phyloP scores from a whole-genome alignment of 2,888 invertebrate genomes.

The Melieria omissa region DNA sequence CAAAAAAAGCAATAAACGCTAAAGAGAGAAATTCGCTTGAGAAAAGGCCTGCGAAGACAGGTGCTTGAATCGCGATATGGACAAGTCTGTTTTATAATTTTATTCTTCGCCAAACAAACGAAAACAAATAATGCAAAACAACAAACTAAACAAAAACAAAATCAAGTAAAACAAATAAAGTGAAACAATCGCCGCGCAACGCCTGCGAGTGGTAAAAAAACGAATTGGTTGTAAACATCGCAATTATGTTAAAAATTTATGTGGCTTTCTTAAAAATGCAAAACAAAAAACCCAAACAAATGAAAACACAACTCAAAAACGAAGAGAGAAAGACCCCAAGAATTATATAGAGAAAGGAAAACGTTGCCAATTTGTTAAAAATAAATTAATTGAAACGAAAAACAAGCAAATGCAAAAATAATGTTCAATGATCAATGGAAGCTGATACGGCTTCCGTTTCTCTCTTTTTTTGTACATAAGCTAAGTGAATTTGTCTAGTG shows the following conservation, averaged over 20 bases:
- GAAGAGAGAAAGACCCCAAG: constrained; percentile 44
- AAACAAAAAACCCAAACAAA: constrained; percentile 13
- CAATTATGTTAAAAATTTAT: constrained; percentile 34
- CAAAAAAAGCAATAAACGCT: constrained; percentile 26
- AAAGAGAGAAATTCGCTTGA: constrained; percentile 10
- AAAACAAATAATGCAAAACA: constrained; percentile 14
- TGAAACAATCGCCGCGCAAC: constrained; percentile 36
- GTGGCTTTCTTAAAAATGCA: constrained; percentile 26
- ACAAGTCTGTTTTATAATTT: too few relatives aligned
- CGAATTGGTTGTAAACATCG: constrained; percentile 54
- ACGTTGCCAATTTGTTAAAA: constrained; percentile 13
- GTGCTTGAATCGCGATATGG: too few relatives aligned
- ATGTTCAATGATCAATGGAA: too few relatives aligned
- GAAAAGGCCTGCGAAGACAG: too few relatives aligned
- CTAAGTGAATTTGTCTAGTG: constrained; percentile 25
- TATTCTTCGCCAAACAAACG: not conserved
- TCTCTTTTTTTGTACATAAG: constrained; percentile 21
- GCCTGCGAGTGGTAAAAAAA: constrained; percentile 20
- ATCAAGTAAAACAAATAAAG: constrained; percentile 33
- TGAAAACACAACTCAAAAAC: constrained; percentile 43
- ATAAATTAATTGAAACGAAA: constrained; percentile 12
- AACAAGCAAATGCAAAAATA: not conserved
- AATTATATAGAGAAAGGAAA: constrained; percentile 26
- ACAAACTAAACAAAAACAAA: constrained; percentile 4
- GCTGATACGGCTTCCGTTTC: too few relatives aligned